Conservation (phyloP, 2,113 vertebrate species). For the Plestiodon gilberti region DNA sequence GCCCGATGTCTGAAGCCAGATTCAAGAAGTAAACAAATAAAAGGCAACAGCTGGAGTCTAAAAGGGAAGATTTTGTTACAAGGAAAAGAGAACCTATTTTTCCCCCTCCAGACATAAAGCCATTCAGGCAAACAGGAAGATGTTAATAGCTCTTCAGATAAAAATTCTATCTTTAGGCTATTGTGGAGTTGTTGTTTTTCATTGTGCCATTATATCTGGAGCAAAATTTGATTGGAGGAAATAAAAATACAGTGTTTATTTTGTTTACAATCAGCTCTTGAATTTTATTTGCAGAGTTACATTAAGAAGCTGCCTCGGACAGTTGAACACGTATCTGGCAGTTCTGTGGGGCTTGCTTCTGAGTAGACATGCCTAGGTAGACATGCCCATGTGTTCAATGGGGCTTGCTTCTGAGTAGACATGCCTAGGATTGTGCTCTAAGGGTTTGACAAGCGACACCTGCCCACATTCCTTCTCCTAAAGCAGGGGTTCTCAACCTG, state of each 20-base stretch:
- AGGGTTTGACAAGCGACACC: too few relatives aligned
- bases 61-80: slow-evolving; percentile 41
- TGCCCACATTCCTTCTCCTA: too few relatives aligned
- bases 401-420: too few relatives aligned
- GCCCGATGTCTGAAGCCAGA: slow-evolving; percentile 17
- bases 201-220: slow-evolving; percentile 52
- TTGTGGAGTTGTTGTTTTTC: background rate
- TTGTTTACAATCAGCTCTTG: slow-evolving; percentile 47
- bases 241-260: slow-evolving; percentile 51
- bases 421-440: too few relatives aligned
- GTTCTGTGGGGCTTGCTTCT: slow-evolving; percentile 28
- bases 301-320: slow-evolving; percentile 42
- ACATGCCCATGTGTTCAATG: too few relatives aligned
- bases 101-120: slow-evolving; percentile 35
- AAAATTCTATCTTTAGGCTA: slow-evolving; percentile 38
- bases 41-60: slow-evolving; percentile 41
- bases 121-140: slow-evolving; percentile 27
- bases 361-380: too few relatives aligned
- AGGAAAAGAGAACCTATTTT: slow-evolving; percentile 1
- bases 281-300: slow-evolving; percentile 31
- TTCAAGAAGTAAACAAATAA: slow-evolving; percentile 25
- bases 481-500: too few relatives aligned
- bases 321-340: slow-evolving; percentile 40
- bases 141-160: slow-evolving; percentile 30
- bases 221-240: slow-evolving; percentile 38